Evolutionary conservation across 2,888 invertebrate species (phyloP).

Genomic region (Drosophila putrida): DNA sequence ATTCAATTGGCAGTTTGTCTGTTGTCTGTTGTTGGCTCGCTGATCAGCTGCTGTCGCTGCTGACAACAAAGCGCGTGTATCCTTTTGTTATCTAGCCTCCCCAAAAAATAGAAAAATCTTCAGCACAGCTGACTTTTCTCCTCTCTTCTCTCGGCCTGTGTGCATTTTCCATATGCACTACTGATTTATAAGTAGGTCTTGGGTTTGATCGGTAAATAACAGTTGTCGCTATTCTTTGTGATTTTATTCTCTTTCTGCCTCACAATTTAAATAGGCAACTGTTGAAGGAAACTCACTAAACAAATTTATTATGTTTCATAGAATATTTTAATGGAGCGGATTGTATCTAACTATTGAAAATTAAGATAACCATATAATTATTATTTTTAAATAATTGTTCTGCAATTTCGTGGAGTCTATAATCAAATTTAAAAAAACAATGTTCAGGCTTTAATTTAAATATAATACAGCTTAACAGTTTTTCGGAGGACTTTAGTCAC

Average conservation of each 20-base stretch:
- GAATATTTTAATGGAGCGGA: background rate
- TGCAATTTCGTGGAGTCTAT: too few relatives aligned
- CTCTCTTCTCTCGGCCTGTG: slow-evolving; percentile 4
- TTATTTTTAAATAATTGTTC: too few relatives aligned
- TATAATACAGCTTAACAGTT: too few relatives aligned
- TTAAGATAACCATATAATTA: too few relatives aligned
- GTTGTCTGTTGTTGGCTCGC: slow-evolving; percentile 32
- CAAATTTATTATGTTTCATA: background rate
- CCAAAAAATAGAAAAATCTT: slow-evolving; percentile 10
- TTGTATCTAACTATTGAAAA: background rate
- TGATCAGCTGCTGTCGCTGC: slow-evolving; percentile 71
- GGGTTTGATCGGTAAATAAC: slow-evolving; percentile 31
- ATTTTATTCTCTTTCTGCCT: background rate
- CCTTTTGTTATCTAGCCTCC: slow-evolving; percentile 36
- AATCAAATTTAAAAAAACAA: too few relatives aligned
- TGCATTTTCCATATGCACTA: slow-evolving; percentile 53
- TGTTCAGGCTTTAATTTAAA: too few relatives aligned
- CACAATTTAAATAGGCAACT: background rate
- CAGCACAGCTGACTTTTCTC: slow-evolving; percentile 43
- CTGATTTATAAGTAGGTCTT: slow-evolving; percentile 21
- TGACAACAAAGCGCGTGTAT: slow-evolving; percentile 57
- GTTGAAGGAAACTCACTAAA: background rate
- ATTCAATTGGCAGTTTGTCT: slow-evolving; percentile 45
- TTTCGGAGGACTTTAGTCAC: too few relatives aligned
- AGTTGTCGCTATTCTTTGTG: slow-evolving; percentile 13